phyloP scores from a whole-genome alignment of 2,797 vertebrate genomes.

The Lithobates pipiens region DNA sequence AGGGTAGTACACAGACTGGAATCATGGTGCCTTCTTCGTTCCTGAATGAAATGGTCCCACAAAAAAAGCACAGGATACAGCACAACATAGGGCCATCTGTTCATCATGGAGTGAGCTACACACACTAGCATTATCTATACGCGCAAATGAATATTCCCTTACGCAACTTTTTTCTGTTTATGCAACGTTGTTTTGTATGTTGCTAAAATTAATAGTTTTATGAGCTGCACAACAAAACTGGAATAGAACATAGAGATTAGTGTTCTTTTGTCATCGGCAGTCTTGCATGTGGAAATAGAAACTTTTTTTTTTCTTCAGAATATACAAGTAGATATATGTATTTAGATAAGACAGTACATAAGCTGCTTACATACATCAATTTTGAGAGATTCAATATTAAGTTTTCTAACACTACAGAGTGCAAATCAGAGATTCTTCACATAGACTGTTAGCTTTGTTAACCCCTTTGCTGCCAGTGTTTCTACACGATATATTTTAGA shows the following conservation, averaged over 20 bases:
- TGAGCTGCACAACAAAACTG: constrained; percentile 86
- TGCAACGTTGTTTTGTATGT: constrained; percentile 65
- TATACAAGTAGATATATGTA: constrained; percentile 93
- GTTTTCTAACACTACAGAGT: constrained; percentile 94
- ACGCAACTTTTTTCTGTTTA: constrained; percentile 81
- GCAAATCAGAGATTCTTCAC: constrained; percentile 97
- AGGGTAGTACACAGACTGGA: constrained; percentile 89
- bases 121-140: constrained; percentile 86
- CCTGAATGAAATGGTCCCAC: constrained; percentile 94
- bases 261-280: constrained; percentile 93
- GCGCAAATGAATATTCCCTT: constrained; percentile 83
- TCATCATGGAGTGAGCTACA: constrained; percentile 90
- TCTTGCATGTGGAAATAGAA: constrained; percentile 90
- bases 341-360: constrained; percentile 92
- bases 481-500: constrained; percentile 27
- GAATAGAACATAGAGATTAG: constrained; percentile 94
- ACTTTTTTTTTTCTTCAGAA: constrained; percentile 81
- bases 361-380: constrained; percentile 92
- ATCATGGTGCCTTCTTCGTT: constrained; percentile 84
- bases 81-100: constrained; percentile 91
- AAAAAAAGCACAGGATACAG: constrained; percentile 95
- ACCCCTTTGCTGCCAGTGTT: constrained; percentile 56
- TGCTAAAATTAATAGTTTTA: constrained; percentile 75
- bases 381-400: constrained; percentile 90
- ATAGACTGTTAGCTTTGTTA: constrained; percentile 83